Base-by-base conservation (phyloP, 2,888 invertebrate genomes). In the Prosapia bicincta region DNA sequence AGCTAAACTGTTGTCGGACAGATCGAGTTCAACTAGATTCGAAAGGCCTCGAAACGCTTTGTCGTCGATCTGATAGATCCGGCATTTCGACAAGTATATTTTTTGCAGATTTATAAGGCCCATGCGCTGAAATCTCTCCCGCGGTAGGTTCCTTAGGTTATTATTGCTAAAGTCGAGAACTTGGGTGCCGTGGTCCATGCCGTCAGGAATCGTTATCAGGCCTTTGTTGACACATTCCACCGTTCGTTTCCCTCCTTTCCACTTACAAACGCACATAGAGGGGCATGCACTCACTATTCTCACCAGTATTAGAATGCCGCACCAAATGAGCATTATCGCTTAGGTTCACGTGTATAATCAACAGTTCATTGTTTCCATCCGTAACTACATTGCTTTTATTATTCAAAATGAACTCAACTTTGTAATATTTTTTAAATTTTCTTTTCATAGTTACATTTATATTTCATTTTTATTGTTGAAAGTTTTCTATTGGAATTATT, bases 211-310 rank as follows among this genome's bases (percentile, higher is more conserved):
- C 13, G 90, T 88, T 79, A 92, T 89, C 74, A 96, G 87, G 74
- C 90, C 91, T 83, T 92, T 92, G 78, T 92, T 91, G 71, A 92
- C 89, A 85, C 97, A 97, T 85, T 96, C 95, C 71, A 95, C 95
- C 80, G 94, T 93, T 83, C 95, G 92, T 83, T 97, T 97, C 69
- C 96, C 96, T 83, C 93, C 92, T 85, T 95, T 96, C 96, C 96
- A 96, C 84, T 95, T 96, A 88, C 97, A 97, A 76, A 90, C 88
- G 85, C 96, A 97, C 79, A 90, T 89, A 32, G 89, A 86, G 26
- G 95, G 95, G 84, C 95, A 96, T 71, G 89, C 88, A 75, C 81
- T 81, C 43, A 79, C 75, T 66, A 79, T 72, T 43, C 73, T 79
- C 69, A 79, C 73, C 71, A 76, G 54, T 26, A 76, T 69, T 9